These are phyloP conservation scores for Coecobrya sp. DNA, from an alignment of 2,888 invertebrate species.

Conservation along the genomic window DNA sequence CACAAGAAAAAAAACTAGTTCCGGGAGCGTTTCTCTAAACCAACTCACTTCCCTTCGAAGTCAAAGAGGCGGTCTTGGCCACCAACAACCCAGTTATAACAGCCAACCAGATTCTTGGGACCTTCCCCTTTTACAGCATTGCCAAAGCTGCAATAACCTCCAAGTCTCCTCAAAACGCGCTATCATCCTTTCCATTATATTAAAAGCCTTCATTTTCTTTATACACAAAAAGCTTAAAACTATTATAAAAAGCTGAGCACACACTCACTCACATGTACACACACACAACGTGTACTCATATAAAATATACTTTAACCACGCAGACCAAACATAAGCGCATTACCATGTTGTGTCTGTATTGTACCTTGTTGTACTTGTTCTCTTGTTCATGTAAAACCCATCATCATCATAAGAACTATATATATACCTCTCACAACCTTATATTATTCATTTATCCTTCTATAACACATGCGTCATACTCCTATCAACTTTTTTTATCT, in stretches of 20 bases:
- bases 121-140: slow-evolving; percentile 73
- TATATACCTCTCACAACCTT: not conserved
- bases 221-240: not conserved
- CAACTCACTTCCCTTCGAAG: slow-evolving; percentile 68
- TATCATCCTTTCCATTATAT: slow-evolving; percentile 49
- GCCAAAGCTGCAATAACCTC: slow-evolving; percentile 78
- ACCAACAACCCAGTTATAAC: slow-evolving; percentile 68
- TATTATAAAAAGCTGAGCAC: not conserved
- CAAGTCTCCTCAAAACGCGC: slow-evolving; percentile 76
- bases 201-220: slow-evolving; percentile 7
- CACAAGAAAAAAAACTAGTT: slow-evolving; percentile 64
- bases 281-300: not conserved
- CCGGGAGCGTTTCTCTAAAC: slow-evolving; percentile 72
- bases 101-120: slow-evolving; percentile 44
- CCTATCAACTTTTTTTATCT: slow-evolving; percentile 18
- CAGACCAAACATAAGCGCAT: slow-evolving; percentile 54
- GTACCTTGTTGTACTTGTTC: slow-evolving; percentile 16
- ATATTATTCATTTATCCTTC: slow-evolving; percentile 44
- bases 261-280: not conserved
- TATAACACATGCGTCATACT: slow-evolving; percentile 35
- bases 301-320: slow-evolving; percentile 3
- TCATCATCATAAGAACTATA: not conserved
- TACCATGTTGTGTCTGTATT: slow-evolving; percentile 27
- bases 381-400: slow-evolving; percentile 29
- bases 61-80: slow-evolving; percentile 75